Base-by-base conservation (phyloP, 2,797 vertebrate species). In the Craterocephalus amniculus region DNA sequence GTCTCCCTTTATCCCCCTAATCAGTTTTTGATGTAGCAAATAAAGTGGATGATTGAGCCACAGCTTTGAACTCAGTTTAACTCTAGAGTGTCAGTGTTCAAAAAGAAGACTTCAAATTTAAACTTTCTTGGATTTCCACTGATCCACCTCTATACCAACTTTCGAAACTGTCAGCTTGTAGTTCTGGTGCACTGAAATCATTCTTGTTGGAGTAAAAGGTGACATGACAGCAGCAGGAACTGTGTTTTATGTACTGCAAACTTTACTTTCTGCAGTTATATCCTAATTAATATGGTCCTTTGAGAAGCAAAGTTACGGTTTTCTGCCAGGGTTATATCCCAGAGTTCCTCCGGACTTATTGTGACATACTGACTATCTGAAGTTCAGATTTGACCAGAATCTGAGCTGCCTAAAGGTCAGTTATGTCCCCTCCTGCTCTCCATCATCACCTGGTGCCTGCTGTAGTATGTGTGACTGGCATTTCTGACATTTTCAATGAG, bases 401-500 rank as follows among this genome's bases (percentile, higher is more conserved):
- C 51, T 34, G 6, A 27, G 6, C n/a, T 12, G 7, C 9, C 18
- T 18, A 35, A 67, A 63, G 58, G 18, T 45, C 58, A 43, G 14
- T n/a, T 58, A 1, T 49, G 24, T 51, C 26, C 0, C 8, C 45
- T 38, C 32, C 38, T 54, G 20, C 26, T 32, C 13, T 52, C 26
- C 57, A 35, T 75, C 63, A 49, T 66, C 40, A 49, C 49, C 22
- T 34, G 54, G 61, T 27, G 26, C 24, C 51, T 16, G 38, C 31
- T 57, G 20, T 31, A 4, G 24, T 49, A 6, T 35, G 35, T 35
- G 10, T 60, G 51, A 75, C 49, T 24, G 16, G 7, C 62, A 67
- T 66, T 12, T 48, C 5, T 76, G 38, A 40, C 43, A 71, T 79
- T 72, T 74, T 48, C 22, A 74, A 20, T 55, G 27, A 54, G 13